Evolutionary conservation across 35 echinoderm and acorn worm species (phyloP).

Genomic region (Amphiura filiformis): DNA sequence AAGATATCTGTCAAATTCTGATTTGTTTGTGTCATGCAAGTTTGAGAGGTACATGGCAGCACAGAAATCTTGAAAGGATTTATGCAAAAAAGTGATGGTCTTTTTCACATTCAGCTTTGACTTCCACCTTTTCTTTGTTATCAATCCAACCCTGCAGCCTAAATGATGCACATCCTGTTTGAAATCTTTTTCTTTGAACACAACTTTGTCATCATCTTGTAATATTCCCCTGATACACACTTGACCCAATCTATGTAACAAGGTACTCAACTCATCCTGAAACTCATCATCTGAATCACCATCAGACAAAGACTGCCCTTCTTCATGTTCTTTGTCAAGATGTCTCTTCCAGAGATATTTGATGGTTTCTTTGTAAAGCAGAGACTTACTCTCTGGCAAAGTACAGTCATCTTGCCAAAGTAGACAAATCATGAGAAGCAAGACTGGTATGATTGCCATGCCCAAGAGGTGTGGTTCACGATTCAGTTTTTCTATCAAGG

Average conservation of each 20-base stretch:
- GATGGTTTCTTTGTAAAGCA: neutral
- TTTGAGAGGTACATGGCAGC: too few species aligned
- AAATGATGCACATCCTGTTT: neutral
- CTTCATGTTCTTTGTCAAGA: neutral
- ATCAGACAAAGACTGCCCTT: neutral
- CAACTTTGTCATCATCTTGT: neutral
- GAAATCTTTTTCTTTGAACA: neutral
- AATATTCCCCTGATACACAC: neutral
- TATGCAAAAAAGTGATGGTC: too few species aligned
- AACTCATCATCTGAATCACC: neutral
- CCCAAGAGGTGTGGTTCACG: neutral
- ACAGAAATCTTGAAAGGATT: too few species aligned
- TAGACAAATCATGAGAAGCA: neutral
- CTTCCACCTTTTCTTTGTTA: neutral
- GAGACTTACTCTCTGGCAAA: neutral
- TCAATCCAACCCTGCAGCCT: neutral
- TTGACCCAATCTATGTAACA: neutral
- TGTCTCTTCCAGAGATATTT: neutral
- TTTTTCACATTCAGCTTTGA: neutral
- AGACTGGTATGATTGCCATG: neutral
- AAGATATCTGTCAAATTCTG: too few species aligned
- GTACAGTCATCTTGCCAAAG: neutral
- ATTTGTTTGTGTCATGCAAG: too few species aligned
- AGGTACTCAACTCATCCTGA: neutral
- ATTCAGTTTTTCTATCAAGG: neutral